Evolutionary conservation across 2,888 invertebrate species (phyloP), one percentile per base, ranked within the genome.

Genomic region (Chorisops tibialis): DNA sequence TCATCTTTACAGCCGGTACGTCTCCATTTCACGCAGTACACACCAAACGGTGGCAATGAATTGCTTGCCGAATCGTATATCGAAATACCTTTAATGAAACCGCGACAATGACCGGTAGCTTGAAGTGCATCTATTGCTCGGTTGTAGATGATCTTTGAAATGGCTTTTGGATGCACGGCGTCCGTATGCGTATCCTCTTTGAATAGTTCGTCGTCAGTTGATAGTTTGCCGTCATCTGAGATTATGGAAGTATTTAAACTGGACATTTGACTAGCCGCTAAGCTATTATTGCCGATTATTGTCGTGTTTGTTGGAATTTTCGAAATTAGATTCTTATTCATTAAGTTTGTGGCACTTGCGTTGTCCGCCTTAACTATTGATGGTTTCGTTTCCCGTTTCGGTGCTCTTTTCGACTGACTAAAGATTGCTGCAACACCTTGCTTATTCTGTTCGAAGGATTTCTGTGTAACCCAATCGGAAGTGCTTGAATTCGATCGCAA

Each of bases 21-120:
- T 3, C 75, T 72, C 78, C 78, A 79, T 60, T 74, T 76, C 54
- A 79, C 72, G 56, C 78, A 78, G 65, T 76, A 79, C 2, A 79
- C 68, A 35, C 78, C 78, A 63, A 77, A 78, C 22, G 69, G 65
- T 30, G 68, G 69, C 49, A 43, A 30, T 24, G 21, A 18, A 38
- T 38, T 60, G 47, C 41, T 51, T 3, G 30, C 16, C 3, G 48
- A 49, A 12, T 30, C 54, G 11, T 41, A 58, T 37, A 50, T 45
- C n/a, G 73, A 67, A 4, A 76, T 70, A 35, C 75, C 73, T 51
- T 74, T 75, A 21, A 78, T 71, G 59, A 78, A 78, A 49, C 78
- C 78, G 11, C 75, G 72, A 65, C 72, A 73, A 62, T 75, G 75
- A 0, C 76, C 77, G 0, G 77, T 77, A 1, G 74, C 71, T 60